Evolutionary conservation across 1,140 invertebrate species (phyloP).

Genomic region (Trichomalopsis sarcophagae): DNA sequence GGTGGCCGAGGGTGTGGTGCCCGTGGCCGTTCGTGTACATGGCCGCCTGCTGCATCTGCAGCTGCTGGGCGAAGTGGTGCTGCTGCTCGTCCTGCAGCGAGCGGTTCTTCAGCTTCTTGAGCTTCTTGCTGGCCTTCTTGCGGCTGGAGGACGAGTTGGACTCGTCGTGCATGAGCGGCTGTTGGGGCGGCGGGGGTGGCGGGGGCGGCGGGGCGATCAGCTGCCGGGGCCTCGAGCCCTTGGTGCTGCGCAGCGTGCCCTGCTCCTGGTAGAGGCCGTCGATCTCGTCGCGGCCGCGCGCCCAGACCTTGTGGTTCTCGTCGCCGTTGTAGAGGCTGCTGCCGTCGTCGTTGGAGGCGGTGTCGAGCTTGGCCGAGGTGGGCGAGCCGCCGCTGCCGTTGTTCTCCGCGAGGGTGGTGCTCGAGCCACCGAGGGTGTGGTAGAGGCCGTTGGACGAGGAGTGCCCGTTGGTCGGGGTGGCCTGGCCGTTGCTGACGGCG

Average conservation of each 20-base stretch:
- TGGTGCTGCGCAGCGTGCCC: constrained; percentile 82
- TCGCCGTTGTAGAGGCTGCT: constrained; percentile 90
- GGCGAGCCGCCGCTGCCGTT: constrained; percentile 84
- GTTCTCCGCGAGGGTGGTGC: constrained; percentile 68
- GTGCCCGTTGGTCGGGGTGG: constrained; percentile 57
- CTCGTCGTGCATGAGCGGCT: constrained; percentile 63
- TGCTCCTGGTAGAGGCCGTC: constrained; percentile 83
- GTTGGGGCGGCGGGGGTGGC: constrained; percentile 67
- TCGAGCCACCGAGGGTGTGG: constrained; percentile 70
- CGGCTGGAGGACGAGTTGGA: constrained; percentile 36
- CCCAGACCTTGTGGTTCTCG: constrained; percentile 96
- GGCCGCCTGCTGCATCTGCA: constrained; percentile 58
- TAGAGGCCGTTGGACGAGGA: constrained; percentile 67
- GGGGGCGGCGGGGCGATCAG: constrained; percentile 85
- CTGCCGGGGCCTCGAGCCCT: constrained; percentile 86
- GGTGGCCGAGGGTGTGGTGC: constrained; percentile 74
- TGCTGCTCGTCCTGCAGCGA: constrained; percentile 64
- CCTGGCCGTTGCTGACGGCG: constrained; percentile 64
- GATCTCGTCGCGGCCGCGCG: constrained; percentile 83
- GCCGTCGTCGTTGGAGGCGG: constrained; percentile 83
- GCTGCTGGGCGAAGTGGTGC: constrained; percentile 55
- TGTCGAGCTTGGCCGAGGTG: constrained; percentile 71
- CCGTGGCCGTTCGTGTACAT: constrained; percentile 69
- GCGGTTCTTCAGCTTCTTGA: constrained; percentile 68
- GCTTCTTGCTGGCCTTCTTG: constrained; percentile 73